Percentiles rank a stretch among this genome's conserved stretches.
Conservation (phyloP, 2,113 vertebrate genomes). For the Callospermophilus lateralis region DNA sequence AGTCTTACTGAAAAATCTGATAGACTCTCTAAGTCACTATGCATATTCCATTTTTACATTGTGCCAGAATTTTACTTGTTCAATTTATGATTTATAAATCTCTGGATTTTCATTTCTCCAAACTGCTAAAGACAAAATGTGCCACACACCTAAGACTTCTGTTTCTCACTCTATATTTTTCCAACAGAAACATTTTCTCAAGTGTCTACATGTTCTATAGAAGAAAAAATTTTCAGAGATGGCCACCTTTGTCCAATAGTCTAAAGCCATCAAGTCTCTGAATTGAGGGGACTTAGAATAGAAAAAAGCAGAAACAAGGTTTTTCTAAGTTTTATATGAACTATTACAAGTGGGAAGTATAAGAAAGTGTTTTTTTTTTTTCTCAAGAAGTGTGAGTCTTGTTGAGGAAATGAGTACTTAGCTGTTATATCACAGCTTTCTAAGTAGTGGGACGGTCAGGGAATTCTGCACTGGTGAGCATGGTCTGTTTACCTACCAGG, state of each 20-base stretch:
- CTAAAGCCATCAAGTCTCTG: constrained; percentile 95
- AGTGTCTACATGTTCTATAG: constrained; percentile 92
- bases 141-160: constrained; percentile 92
- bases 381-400: constrained; percentile 95
- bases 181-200: constrained; percentile 91
- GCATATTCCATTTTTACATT: constrained; percentile 93
- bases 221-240: constrained; percentile 88
- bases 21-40: constrained; percentile 93
- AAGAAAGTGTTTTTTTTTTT: constrained; percentile 90
- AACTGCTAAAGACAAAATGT: constrained; percentile 90
- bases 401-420: constrained; percentile 96
- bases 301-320: constrained; percentile 96
- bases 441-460: constrained; percentile 96
- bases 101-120: constrained; percentile 93
- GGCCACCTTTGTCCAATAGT: constrained; percentile 97
- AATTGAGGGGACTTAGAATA: constrained; percentile 92
- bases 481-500: constrained; percentile 99
- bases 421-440: constrained; percentile 96
- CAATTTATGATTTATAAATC: constrained; percentile 92
- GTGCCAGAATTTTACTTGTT: constrained; percentile 94
- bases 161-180: constrained; percentile 94
- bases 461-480: constrained; percentile 97
- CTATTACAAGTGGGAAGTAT: constrained; percentile 94
- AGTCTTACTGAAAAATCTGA: constrained; percentile 92
- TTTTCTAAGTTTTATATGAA: constrained; percentile 96